These are phyloP conservation scores for Ridgeia piscesae DNA, from an alignment of 1,140 invertebrate species.

Conservation along the genomic window DNA sequence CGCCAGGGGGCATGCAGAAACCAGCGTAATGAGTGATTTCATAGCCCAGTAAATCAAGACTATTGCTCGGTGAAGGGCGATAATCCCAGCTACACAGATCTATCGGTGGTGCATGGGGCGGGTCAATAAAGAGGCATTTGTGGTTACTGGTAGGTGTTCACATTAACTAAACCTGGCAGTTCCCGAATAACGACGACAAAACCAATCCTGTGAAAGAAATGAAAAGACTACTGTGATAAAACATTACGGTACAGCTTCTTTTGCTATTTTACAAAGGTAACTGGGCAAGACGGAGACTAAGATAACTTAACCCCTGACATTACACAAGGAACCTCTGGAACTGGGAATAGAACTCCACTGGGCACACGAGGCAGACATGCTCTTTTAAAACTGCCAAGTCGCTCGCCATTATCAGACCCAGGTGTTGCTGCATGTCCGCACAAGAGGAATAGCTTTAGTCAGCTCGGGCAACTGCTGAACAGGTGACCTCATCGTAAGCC, in stretches of 20 bases:
- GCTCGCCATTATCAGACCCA: not conserved
- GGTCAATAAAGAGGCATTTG: too few relatives aligned
- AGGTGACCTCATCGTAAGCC: not conserved
- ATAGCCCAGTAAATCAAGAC: not conserved
- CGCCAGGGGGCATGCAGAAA: not conserved
- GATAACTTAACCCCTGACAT: not conserved
- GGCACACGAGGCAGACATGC: not conserved
- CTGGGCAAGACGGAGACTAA: not conserved
- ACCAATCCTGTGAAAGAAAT: not conserved
- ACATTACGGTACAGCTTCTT: not conserved
- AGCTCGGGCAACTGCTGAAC: not conserved
- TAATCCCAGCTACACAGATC: not conserved
- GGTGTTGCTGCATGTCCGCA: too few relatives aligned
- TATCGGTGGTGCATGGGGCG: not conserved
- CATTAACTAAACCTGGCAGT: too few relatives aligned
- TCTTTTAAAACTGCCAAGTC: not conserved
- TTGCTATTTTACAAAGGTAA: not conserved
- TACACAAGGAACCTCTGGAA: not conserved
- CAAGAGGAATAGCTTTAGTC: not conserved
- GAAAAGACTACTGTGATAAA: not conserved
- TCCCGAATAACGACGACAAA: not conserved
- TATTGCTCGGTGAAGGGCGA: not conserved
- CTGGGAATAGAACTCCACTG: not conserved
- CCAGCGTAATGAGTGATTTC: not conserved
- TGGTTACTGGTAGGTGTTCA: too few relatives aligned